Percentiles rank a stretch among this genome's conserved stretches.
phyloP scores from a whole-genome alignment of 2,888 invertebrate species.

The Stenotaenia linearis region DNA sequence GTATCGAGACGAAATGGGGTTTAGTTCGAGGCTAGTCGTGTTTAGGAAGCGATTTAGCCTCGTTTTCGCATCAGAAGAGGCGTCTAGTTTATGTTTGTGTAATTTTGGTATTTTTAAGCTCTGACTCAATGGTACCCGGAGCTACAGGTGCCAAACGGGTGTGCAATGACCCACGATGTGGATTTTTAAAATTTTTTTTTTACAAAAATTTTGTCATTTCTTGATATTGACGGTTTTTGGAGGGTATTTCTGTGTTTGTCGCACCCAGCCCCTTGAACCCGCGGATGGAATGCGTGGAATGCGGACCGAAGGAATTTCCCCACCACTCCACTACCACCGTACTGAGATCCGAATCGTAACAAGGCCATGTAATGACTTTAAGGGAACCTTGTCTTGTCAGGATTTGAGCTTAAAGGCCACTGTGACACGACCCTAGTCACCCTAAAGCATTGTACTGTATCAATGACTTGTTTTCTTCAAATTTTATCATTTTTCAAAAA shows the following conservation, averaged over 20 bases:
- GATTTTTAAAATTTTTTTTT: neutral
- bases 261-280: constrained; percentile 16
- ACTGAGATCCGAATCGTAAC: neutral
- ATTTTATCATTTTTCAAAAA: neutral
- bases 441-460: neutral
- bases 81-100: neutral
- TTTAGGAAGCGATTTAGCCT: neutral
- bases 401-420: neutral
- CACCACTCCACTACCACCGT: neutral
- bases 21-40: neutral
- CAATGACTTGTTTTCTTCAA: neutral
- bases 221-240: no score
- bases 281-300: neutral
- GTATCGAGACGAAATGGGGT: neutral
- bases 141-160: constrained; percentile 5
- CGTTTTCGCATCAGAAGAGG: neutral
- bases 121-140: neutral
- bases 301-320: constrained; percentile 17
- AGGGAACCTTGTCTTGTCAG: neutral
- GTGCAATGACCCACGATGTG: neutral
- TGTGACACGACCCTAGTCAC: neutral
- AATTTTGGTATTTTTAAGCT: neutral
- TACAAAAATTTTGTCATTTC: neutral
- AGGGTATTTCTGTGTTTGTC: neutral
- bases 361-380: constrained; percentile 1